Conservation (phyloP, 2,888 invertebrate species). For the Melanargia galathea region DNA sequence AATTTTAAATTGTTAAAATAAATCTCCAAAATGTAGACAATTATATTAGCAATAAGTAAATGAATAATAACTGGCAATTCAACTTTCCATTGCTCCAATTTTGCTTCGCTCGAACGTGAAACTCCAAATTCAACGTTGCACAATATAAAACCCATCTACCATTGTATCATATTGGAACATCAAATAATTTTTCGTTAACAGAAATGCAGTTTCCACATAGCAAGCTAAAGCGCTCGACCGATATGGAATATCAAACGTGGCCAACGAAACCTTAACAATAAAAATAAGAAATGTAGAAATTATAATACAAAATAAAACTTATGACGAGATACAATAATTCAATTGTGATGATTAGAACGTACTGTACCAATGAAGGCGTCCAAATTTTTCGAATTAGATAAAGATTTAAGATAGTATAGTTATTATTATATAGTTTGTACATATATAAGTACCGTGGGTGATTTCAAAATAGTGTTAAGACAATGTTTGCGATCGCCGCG, state of each 20-base stretch:
- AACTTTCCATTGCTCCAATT: no score
- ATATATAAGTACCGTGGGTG: constrained; percentile 11
- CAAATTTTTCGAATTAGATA: constrained; percentile 70
- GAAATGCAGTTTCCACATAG: constrained; percentile 41
- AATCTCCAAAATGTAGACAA: no score
- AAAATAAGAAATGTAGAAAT: constrained; percentile 32
- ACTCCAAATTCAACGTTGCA: constrained; percentile 21
- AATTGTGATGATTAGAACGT: constrained; percentile 70
- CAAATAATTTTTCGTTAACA: constrained; percentile 33
- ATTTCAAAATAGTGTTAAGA: constrained; percentile 20
- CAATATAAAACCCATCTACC: background rate
- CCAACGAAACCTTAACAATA: constrained; percentile 46
- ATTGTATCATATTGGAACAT: background rate
- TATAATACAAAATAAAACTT: constrained; percentile 46
- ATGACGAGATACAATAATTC: constrained; percentile 76
- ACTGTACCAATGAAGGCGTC: constrained; percentile 75
- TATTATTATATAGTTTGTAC: constrained; percentile 29
- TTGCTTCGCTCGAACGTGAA: no score
- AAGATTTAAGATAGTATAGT: constrained; percentile 46
- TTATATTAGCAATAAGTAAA: no score
- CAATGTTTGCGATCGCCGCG: constrained; percentile 35
- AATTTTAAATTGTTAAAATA: no score
- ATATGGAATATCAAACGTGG: constrained; percentile 36
- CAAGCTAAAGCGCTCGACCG: constrained; percentile 34
- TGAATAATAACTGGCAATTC: no score